A percentile compares a stretch with the other conserved stretches of the same genome.
These are phyloP conservation scores for Volucella zonaria DNA, from an alignment of 2,888 invertebrate species.

Conservation along the genomic window DNA sequence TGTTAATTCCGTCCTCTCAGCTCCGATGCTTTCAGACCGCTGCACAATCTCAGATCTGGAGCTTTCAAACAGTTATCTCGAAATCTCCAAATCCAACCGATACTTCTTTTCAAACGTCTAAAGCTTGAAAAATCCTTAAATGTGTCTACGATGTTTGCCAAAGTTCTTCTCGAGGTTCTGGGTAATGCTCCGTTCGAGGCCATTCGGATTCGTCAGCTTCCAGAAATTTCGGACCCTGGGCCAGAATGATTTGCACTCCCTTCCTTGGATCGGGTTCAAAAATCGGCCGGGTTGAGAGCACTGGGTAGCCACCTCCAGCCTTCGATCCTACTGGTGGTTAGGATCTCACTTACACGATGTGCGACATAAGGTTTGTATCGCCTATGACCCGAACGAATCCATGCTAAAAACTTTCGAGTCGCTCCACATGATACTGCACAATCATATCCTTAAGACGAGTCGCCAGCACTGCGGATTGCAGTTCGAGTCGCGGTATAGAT, in stretches of 20 bases:
- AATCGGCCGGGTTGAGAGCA: constrained; percentile 37
- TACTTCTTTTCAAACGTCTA: constrained; percentile 3
- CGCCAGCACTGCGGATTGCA: constrained; percentile 40
- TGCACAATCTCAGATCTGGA: background rate
- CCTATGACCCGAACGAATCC: constrained; percentile 74
- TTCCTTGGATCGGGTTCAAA: constrained; percentile 39
- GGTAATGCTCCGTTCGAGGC: constrained; percentile 17
- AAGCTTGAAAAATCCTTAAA: constrained; percentile 17
- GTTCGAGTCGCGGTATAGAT: constrained; percentile 33
- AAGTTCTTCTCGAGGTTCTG: no score
- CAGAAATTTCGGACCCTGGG: constrained; percentile 40
- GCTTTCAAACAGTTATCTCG: background rate
- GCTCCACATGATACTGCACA: constrained; percentile 39
- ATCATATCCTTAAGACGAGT: constrained; percentile 20
- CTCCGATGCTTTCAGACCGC: background rate
- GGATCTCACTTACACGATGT: constrained; percentile 47
- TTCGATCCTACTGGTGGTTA: constrained; percentile 28
- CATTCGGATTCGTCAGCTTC: background rate
- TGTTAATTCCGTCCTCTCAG: background rate
- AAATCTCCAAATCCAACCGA: constrained; percentile 16
- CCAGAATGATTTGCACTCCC: constrained; percentile 40
- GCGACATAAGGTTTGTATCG: constrained; percentile 59
- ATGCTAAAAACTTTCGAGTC: constrained; percentile 59
- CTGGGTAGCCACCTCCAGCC: constrained; percentile 72
- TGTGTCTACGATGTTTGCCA: background rate